phyloP scores from a whole-genome alignment of 2,888 invertebrate genomes.

The Lycia hirtaria region DNA sequence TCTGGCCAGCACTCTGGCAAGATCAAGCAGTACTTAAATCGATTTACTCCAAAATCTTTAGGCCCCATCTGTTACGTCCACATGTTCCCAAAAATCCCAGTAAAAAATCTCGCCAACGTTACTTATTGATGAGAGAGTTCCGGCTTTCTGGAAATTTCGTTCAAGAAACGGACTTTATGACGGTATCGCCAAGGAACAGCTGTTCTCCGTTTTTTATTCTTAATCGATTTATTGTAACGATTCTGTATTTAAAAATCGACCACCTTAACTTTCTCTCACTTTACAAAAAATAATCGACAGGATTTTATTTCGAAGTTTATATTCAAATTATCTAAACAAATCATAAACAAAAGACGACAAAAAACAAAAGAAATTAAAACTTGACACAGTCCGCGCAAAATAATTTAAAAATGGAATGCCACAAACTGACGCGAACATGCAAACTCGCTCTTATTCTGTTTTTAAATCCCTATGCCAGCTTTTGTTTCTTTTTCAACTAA shows the following conservation, averaged over 20 bases:
- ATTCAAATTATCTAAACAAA: constrained; percentile 17
- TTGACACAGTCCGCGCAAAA: constrained; percentile 56
- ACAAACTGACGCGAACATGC: constrained; percentile 74
- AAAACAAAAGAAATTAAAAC: constrained; percentile 48
- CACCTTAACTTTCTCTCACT: constrained; percentile 26
- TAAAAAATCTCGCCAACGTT: constrained; percentile 50
- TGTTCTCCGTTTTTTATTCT: constrained; percentile 44
- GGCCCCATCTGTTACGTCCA: constrained; percentile 41
- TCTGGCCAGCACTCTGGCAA: no score
- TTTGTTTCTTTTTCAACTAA: constrained; percentile 75
- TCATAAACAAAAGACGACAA: constrained; percentile 33
- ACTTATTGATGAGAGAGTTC: constrained; percentile 54
- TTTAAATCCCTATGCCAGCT: constrained; percentile 67
- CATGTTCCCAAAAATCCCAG: constrained; percentile 44
- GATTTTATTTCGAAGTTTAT: constrained; percentile 2
- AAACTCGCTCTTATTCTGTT: constrained; percentile 74
- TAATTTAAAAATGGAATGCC: constrained; percentile 70
- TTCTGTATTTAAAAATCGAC: constrained; percentile 39
- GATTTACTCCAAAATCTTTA: constrained; percentile 21
- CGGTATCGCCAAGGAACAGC: constrained; percentile 50
- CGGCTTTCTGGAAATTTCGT: constrained; percentile 47
- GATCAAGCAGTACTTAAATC: constrained; percentile 20
- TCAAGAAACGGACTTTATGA: constrained; percentile 53
- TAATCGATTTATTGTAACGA: constrained; percentile 56
- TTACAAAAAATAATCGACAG: background rate